Base-by-base conservation (phyloP, 2,888 invertebrate genomes). In the Cylloceria caligata region DNA sequence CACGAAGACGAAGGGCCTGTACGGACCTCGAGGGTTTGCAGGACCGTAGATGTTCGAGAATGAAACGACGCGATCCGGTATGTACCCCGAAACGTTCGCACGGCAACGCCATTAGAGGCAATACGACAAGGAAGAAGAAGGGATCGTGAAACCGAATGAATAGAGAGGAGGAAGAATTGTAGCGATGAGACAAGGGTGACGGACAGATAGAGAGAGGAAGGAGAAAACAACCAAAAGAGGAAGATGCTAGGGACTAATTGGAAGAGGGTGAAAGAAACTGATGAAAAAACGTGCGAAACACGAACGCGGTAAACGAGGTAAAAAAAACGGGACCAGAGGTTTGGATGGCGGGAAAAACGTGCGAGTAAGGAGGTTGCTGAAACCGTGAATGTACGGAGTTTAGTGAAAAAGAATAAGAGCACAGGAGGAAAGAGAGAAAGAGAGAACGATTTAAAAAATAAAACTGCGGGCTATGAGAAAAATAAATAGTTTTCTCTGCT, bases 301-400 rank as follows among this genome's bases (percentile, higher is more conserved):
- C 27, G 45, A 42, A 30, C 42, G 57, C 52, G 62, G 73, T 39
- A 80, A 83, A 77, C 79, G 80, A 72, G 75, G 36, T 60, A 34
- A 73, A 77, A 80, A 80, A 77, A 76, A 64, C 7, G 45, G 24
- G 16, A 65, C 52, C 21, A 60, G 47, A 55, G 30, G 39, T 55
- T 62, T 30, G 36, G 39, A 9, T 60, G 24, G 72, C 24, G 2
- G 36, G 47, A 62, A 47, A 42, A 27, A 36, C 39, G 73, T 64
- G 73, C 39, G 57, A 34, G 65, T 75, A 57, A 75, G 57, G 64
- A 65, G 67, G 65, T 64, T 13, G 62, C 34, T 55, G 64, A 52
- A 67, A 75, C 30, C 47, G 11, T 67, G 13, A 49, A 68, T 57
- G 47, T 60, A 27, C 67, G 45, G 30, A 21, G 57, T 30, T 60